Evolutionary conservation across 1,140 invertebrate genomes (phyloP), one percentile per base, ranked within the genome.

Genomic region (Pantala flavescens): DNA sequence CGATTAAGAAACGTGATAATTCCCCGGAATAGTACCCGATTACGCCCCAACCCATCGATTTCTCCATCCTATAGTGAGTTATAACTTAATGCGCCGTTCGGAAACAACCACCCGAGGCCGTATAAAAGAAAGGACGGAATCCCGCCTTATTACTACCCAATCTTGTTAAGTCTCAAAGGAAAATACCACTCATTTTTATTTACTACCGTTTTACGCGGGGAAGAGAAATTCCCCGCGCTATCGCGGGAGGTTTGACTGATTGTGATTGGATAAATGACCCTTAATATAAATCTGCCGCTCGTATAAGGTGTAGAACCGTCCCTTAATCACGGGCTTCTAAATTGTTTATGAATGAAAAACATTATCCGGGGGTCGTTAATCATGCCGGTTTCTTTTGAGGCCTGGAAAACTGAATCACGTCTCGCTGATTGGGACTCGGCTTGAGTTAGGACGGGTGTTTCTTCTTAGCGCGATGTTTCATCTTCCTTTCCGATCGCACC

Each of bases 371-470:
- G 49, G 49, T 14, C 49, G n/a, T 63, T 7, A 63, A 63, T 63
- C n/a, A 21, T 21, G 49, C 16, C 16, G 49, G 14, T 21, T 21
- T 19, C 49, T 63, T 63, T 63, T 63, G n/a, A 63, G 49, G 49
- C 49, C 49, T 16, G n/a, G 49, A 63, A n/a, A 63, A 63, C 49
- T 21, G 49, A 63, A 63, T 63, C 49, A 63, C 49, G n/a, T 3
- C 49, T 21, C 49, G 12, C 14, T 63, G 49, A 63, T 63, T 63
- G 14, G 49, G 49, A 63, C 49, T 21, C n/a, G 16, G 49, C 3
- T 16, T 63, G 49, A 63, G 49, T 63, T 63, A 63, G n/a, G 49
- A 63, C n/a, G 49, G 49, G 49, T 63, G 49, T 63, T 63, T 63
- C 49, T 21, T 14, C 49, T 1, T 14, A 3, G 16, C 12, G 14